Percentiles rank a stretch among this genome's conserved stretches.
These are phyloP conservation scores for Labrus mixtus DNA, from an alignment of 2,113 vertebrate genomes.

Conservation along the genomic window DNA sequence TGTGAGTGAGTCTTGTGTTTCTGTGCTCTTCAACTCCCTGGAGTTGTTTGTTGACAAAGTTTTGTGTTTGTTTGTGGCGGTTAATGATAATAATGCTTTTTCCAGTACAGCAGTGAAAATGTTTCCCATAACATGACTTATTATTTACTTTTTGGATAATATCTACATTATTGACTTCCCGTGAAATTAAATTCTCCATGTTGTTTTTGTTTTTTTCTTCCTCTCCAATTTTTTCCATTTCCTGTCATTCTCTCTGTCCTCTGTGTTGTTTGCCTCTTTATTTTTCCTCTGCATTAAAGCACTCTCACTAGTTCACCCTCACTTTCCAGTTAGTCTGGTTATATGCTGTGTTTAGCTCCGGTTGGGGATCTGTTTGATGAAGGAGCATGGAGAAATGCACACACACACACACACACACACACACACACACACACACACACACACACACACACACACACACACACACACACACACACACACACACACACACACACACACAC, in stretches of 20 bases:
- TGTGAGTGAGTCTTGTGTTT: no score
- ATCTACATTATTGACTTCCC: background rate
- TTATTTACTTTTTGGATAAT: background rate
- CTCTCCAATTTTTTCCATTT: constrained; percentile 12
- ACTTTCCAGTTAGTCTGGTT: background rate
- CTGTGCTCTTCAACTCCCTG: no score
- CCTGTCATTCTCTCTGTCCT: background rate
- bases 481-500: background rate
- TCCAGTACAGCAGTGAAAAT: background rate
- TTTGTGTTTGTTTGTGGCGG: constrained; percentile 8
- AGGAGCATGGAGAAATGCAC: background rate
- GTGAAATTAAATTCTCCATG: constrained; percentile 8
- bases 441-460: background rate
- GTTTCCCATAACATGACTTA: background rate
- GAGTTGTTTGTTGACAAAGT: no score
- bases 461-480: background rate
- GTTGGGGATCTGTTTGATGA: background rate
- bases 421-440: background rate
- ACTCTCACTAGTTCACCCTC: background rate
- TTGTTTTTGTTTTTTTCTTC: background rate
- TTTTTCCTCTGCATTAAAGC: background rate
- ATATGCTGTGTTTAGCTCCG: constrained; percentile 4
- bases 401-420: no score
- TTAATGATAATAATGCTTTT: constrained; percentile 7
- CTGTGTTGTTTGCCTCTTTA: constrained; percentile 1